Evolutionary conservation across 2,797 vertebrate species (phyloP).

Genomic region (Enteromius fasciolatus): DNA sequence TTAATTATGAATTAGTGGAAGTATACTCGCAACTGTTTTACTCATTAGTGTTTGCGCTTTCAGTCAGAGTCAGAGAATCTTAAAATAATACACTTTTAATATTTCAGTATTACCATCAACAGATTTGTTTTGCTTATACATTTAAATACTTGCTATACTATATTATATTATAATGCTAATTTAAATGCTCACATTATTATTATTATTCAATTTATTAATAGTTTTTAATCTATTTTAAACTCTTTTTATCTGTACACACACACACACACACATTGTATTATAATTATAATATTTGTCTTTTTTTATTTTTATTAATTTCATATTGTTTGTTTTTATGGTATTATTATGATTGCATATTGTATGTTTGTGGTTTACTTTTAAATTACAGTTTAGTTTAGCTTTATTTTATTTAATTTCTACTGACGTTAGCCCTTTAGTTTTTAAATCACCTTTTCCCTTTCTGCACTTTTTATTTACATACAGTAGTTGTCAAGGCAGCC

Average conservation of each 20-base stretch:
- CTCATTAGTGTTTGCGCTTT: neutral
- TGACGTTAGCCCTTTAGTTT: no score
- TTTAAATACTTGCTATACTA: neutral
- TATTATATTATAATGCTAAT: no score
- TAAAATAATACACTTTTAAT: neutral
- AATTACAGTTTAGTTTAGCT: neutral
- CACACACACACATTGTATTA: no score
- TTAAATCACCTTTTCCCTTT: neutral
- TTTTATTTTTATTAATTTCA: no score
- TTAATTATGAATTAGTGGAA: neutral
- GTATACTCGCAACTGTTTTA: neutral
- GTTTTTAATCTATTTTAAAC: no score
- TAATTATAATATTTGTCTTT: no score
- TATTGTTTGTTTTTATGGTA: no score
- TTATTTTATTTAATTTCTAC: neutral
- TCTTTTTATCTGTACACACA: no score
- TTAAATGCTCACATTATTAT: no score
- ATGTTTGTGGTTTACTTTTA: neutral
- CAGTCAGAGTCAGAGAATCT: neutral
- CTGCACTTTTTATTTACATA: neutral
- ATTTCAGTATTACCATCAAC: neutral
- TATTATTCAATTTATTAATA: no score
- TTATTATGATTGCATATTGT: no score
- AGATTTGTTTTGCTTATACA: neutral
- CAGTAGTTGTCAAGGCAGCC: neutral